Evolutionary conservation across 2,113 vertebrate species (phyloP).

Genomic region (Quiscalus mexicanus): DNA sequence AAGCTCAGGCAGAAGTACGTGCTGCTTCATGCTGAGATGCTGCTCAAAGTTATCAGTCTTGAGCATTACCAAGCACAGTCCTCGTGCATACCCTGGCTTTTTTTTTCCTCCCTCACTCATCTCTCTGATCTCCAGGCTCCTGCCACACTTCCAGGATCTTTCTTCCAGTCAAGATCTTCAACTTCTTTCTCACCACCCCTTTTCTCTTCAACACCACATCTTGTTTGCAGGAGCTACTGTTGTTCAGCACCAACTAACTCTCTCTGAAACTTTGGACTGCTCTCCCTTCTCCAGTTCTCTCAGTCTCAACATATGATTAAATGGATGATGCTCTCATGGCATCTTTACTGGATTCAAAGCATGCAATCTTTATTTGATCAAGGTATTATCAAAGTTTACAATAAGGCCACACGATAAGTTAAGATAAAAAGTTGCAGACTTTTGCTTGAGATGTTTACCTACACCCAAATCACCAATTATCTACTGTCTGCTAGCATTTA

Average conservation of each 20-base stretch:
- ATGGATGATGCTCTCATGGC: neutral
- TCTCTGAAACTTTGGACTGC: neutral
- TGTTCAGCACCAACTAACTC: neutral
- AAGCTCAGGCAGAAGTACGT: neutral
- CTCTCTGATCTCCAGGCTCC: neutral
- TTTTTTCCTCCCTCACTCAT: neutral
- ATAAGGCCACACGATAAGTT: rapidly evolving
- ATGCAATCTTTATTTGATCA: neutral
- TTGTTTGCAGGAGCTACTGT: neutral
- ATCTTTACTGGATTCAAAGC: neutral
- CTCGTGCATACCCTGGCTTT: neutral
- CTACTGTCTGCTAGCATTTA: neutral
- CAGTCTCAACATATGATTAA: neutral
- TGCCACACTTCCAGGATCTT: neutral
- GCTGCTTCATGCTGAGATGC: neutral
- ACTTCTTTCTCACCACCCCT: neutral
- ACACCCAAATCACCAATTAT: neutral
- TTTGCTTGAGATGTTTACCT: neutral
- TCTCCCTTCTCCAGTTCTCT: neutral
- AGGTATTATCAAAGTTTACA: neutral
- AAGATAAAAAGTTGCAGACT: neutral
- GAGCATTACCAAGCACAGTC: neutral
- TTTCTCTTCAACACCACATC: neutral
- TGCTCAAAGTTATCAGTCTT: neutral
- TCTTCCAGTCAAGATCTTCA: neutral